These are phyloP conservation scores for Drosophila kanapiae DNA, from an alignment of 1,140 invertebrate species.

Conservation along the genomic window DNA sequence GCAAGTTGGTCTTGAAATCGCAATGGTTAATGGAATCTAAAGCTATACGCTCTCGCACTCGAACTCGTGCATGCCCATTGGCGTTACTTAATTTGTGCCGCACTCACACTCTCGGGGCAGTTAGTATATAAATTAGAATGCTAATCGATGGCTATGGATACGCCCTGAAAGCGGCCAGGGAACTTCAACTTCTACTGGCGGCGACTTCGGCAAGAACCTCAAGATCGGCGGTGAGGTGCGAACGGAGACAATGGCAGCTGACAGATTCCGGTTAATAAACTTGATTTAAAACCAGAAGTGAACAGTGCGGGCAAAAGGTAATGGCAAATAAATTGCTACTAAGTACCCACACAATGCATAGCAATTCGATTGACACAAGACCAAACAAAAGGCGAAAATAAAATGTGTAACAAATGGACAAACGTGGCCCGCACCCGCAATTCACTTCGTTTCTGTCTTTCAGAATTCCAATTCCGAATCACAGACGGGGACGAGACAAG, in stretches of 20 bases:
- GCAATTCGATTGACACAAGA: slow-evolving; percentile 47
- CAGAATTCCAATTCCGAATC: slow-evolving; percentile 6
- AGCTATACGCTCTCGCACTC: slow-evolving; percentile 21
- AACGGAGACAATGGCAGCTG: slow-evolving; percentile 57
- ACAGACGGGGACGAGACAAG: slow-evolving; percentile 58
- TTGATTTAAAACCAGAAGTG: slow-evolving; percentile 83
- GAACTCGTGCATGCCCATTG: slow-evolving; percentile 71
- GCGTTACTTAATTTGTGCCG: slow-evolving; percentile 68
- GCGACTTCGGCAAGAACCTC: slow-evolving; percentile 3
- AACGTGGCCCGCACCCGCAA: slow-evolving; percentile 62
- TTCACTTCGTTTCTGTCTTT: slow-evolving; percentile 20
- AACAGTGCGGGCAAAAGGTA: slow-evolving; percentile 55
- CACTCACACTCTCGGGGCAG: slow-evolving; percentile 42
- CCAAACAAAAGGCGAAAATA: slow-evolving; percentile 47
- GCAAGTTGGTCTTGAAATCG: slow-evolving; percentile 58
- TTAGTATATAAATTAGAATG: slow-evolving; percentile 84
- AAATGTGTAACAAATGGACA: slow-evolving; percentile 80
- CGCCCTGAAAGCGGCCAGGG: slow-evolving; percentile 66
- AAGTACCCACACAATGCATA: slow-evolving; percentile 60
- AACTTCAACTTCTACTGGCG: slow-evolving; percentile 17
- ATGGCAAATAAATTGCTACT: slow-evolving; percentile 75
- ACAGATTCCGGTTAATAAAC: slow-evolving; percentile 81
- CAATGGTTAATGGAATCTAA: slow-evolving; percentile 23
- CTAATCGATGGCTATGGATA: slow-evolving; percentile 78
- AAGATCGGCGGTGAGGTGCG: slow-evolving; percentile 17